phyloP scores from a whole-genome alignment of 1,140 invertebrate genomes.

The Maconellicoccus hirsutus region DNA sequence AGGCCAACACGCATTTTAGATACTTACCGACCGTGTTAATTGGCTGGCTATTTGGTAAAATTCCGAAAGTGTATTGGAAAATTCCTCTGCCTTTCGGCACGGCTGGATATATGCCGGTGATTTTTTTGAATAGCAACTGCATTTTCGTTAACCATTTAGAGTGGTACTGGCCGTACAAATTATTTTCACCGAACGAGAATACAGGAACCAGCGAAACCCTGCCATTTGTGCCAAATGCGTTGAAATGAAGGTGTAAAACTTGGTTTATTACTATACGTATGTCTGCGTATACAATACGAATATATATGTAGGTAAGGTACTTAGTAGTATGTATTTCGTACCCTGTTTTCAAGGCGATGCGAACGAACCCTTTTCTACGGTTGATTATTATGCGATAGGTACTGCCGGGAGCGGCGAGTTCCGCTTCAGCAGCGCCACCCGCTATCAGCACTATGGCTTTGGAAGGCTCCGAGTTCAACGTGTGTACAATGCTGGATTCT shows the following conservation, averaged over 20 bases:
- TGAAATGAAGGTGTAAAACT: neutral
- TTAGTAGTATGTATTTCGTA: conserved; percentile 35
- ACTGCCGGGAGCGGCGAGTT: conserved; percentile 54
- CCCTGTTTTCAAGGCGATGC: conserved; percentile 66
- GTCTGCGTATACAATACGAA: neutral
- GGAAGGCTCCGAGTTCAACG: conserved; percentile 40
- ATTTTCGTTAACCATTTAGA: conserved; percentile 35
- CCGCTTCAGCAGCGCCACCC: conserved; percentile 70
- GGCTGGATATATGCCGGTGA: neutral
- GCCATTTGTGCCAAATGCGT: too few species aligned
- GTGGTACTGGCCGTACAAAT: conserved; percentile 64
- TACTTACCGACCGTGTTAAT: conserved; percentile 71
- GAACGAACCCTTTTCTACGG: conserved; percentile 68
- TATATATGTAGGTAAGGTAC: neutral
- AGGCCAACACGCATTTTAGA: too few species aligned
- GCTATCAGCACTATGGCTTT: conserved; percentile 56
- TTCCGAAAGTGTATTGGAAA: conserved; percentile 78
- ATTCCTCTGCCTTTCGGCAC: conserved; percentile 68
- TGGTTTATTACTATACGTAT: neutral
- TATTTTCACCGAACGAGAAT: conserved; percentile 84
- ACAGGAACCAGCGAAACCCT: conserved; percentile 73
- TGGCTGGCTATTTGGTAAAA: conserved; percentile 63
- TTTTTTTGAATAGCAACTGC: neutral
- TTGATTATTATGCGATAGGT: conserved; percentile 61
- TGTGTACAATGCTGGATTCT: conserved; percentile 39